These are phyloP conservation scores for Andrena minutula DNA, from an alignment of 2,888 invertebrate genomes.

Conservation along the genomic window DNA sequence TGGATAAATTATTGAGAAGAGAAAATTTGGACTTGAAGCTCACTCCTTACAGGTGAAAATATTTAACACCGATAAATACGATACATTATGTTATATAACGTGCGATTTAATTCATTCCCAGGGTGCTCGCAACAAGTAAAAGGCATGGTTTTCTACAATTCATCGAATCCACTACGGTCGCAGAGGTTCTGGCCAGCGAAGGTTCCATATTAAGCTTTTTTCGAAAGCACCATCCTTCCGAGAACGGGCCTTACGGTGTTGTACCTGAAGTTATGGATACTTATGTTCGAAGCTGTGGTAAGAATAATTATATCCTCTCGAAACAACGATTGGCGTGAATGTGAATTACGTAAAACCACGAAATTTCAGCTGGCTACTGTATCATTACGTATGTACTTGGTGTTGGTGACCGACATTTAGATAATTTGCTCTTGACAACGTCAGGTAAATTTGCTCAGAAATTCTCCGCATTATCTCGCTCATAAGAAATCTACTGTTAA, in stretches of 20 bases:
- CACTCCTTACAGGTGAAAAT: slow-evolving; percentile 91
- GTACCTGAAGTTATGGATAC: slow-evolving; percentile 98
- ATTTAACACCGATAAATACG: background rate
- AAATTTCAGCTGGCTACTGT: slow-evolving; percentile 94
- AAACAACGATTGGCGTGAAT: slow-evolving; percentile 2
- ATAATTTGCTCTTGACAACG: slow-evolving; percentile 96
- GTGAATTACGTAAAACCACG: background rate
- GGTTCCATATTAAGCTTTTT: slow-evolving; percentile 97
- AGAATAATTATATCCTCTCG: slow-evolving; percentile 30
- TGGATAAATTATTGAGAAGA: slow-evolving; percentile 97
- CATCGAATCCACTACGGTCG: slow-evolving; percentile 96
- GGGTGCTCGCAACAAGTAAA: slow-evolving; percentile 97
- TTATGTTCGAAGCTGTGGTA: slow-evolving; percentile 96
- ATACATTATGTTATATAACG: background rate
- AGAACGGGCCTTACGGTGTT: slow-evolving; percentile 95
- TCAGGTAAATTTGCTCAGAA: slow-evolving; percentile 86
- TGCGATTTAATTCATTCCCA: slow-evolving; percentile 69
- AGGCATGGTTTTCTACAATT: slow-evolving; percentile 99
- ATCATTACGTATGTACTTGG: slow-evolving; percentile 99
- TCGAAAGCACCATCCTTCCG: slow-evolving; percentile 94
- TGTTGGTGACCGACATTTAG: slow-evolving; percentile 98
- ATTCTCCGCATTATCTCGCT: background rate
- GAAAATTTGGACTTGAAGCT: slow-evolving; percentile 98
- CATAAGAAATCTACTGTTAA: too few relatives aligned
- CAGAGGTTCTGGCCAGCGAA: slow-evolving; percentile 95